Evolutionary conservation across 2,113 vertebrate species (phyloP), one percentile per base, ranked within the genome.

Genomic region (Pampusana beccarii): DNA sequence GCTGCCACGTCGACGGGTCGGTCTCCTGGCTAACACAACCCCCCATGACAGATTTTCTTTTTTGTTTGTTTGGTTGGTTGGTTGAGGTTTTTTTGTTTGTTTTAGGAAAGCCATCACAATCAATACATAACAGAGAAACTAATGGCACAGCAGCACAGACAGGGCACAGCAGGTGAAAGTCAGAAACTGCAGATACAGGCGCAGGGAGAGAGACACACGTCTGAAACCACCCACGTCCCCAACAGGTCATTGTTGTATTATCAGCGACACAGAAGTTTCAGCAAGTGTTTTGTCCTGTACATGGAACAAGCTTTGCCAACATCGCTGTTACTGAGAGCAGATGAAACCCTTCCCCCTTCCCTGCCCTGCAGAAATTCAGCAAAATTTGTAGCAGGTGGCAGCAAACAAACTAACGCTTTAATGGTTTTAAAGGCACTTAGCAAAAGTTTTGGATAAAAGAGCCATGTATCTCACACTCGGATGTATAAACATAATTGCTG

Each of bases 321-420:
- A 2, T 38, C 0, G 0, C 72, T 71, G 25, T 6, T 40, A 29
- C 3, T 0, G 2, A 48, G 66, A 71, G 66, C 70, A 56, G 57
- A 60, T 31, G 29, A 73, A 81, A 71, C 34, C 16, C 33, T 74
- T 70, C 66, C 42, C 53, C 53, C 57, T 48, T 86, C 56, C 73
- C 57, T 15, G 13, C 25, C 42, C 60, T 36, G 16, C 19, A 72
- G 74, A 72, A 44, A 82, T 40, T 24, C 61, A 40, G 62, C 19
- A n/a, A 44, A n/a, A n/a, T 29, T 34, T 26, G 28, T 48, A 62
- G 1, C 0, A 31, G n/a, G 36, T 19, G 51, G 54, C 36, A 48
- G 73, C 0, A 5, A 50, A 61, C 38, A 69, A 91, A 80, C 15
- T 20, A 20, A 26, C 4, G 29, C 23, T 83, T 40, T 25, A 13